A percentile compares a stretch with the other conserved stretches of the same genome.
These are phyloP conservation scores for Tragulus kanchil DNA, from an alignment of 2,113 vertebrate species.

Conservation along the genomic window DNA sequence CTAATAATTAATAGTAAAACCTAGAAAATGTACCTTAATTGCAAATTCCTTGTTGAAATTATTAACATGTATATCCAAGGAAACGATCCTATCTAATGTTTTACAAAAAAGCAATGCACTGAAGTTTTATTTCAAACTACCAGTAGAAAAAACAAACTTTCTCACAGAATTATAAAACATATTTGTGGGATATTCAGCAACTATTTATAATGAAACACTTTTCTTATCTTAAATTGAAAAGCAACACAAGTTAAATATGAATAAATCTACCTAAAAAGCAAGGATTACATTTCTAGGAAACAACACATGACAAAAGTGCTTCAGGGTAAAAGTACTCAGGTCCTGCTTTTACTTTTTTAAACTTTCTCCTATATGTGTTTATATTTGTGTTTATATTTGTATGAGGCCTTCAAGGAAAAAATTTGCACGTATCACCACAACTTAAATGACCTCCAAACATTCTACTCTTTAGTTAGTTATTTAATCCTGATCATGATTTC, in stretches of 20 bases:
- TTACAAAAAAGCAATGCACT: neutral
- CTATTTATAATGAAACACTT: neutral
- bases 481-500: neutral
- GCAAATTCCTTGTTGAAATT: neutral
- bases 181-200: neutral
- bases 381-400: neutral
- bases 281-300: neutral
- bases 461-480: neutral
- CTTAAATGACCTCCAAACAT: neutral
- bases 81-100: neutral
- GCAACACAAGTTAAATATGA: neutral
- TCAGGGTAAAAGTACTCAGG: neutral
- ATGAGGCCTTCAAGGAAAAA: neutral
- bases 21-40: neutral
- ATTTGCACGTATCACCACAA: neutral
- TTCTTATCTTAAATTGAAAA: neutral
- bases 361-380: neutral
- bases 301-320: neutral
- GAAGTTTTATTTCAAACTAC: neutral
- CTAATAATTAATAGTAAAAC: neutral
- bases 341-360: neutral
- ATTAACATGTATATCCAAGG: neutral
- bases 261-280: constrained; percentile 17
- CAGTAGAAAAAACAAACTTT: neutral
- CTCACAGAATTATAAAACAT: neutral